Conservation (phyloP, 1,140 invertebrate genomes). For the Campodea augens region DNA sequence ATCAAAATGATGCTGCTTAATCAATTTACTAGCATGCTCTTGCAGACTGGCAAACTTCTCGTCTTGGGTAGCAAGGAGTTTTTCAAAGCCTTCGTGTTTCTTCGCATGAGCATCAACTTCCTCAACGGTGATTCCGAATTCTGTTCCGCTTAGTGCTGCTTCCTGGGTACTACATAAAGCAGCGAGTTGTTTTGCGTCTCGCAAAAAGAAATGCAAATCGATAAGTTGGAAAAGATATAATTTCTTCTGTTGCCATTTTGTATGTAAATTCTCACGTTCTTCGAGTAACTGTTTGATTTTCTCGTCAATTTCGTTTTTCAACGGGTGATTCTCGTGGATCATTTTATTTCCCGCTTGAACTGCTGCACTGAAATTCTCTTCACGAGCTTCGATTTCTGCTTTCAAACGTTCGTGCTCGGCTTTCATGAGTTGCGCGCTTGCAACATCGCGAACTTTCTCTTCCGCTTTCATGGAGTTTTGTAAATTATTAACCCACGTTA, state of each 20-base stretch:
- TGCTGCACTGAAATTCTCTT: constrained; percentile 62
- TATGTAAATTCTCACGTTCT: constrained; percentile 55
- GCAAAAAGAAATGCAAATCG: constrained; percentile 82
- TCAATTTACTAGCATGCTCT: constrained; percentile 70
- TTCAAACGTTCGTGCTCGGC: constrained; percentile 79
- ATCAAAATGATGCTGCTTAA: constrained; percentile 87
- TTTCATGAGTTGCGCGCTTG: constrained; percentile 66
- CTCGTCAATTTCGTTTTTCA: constrained; percentile 57
- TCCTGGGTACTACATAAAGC: constrained; percentile 75
- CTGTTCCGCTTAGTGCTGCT: constrained; percentile 30
- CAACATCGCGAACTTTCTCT: constrained; percentile 66
- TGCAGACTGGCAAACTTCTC: constrained; percentile 68
- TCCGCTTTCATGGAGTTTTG: constrained; percentile 59
- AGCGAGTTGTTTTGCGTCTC: constrained; percentile 86
- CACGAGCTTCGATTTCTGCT: constrained; percentile 84
- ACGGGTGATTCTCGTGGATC: constrained; percentile 70
- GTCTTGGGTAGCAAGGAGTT: constrained; percentile 60
- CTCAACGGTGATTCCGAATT: constrained; percentile 41
- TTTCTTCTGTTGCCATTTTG: constrained; percentile 74
- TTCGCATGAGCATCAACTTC: constrained; percentile 70
- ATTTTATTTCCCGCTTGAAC: constrained; percentile 63
- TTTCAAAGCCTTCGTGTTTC: constrained; percentile 80
- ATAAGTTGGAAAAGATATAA: constrained; percentile 83
- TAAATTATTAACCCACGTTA: constrained; percentile 67
- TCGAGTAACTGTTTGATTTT: constrained; percentile 53